Evolutionary conservation across 2,888 invertebrate species (phyloP).

Genomic region (Drosophila ezoana): DNA sequence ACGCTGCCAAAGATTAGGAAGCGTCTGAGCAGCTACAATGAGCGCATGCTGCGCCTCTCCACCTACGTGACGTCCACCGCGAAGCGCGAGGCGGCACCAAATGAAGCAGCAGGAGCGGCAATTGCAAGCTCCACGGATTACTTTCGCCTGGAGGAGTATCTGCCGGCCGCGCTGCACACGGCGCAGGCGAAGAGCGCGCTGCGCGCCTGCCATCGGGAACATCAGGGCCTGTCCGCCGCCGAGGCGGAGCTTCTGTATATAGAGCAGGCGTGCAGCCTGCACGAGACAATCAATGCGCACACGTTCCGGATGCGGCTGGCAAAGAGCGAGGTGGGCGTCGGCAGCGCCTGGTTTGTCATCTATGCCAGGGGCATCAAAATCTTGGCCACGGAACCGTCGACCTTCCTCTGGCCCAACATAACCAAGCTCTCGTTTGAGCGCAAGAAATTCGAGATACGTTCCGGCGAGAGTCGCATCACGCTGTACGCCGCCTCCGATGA

Average conservation of each 20-base stretch:
- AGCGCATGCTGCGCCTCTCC: constrained; percentile 78
- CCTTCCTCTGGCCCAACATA: constrained; percentile 98
- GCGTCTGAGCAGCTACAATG: constrained; percentile 75
- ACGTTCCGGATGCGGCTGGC: constrained; percentile 92
- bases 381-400: constrained; percentile 89
- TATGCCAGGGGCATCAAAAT: constrained; percentile 97
- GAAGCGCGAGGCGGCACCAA: constrained; percentile 12
- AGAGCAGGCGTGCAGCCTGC: constrained; percentile 92
- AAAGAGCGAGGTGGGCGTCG: constrained; percentile 90
- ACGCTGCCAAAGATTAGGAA: constrained; percentile 82
- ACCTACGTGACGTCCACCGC: constrained; percentile 72
- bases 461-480: constrained; percentile 94
- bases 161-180: constrained; percentile 89
- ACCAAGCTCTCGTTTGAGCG: constrained; percentile 98
- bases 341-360: constrained; percentile 95
- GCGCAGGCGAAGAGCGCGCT: constrained; percentile 86
- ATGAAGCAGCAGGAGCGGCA: constrained; percentile 32
- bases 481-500: constrained; percentile 96
- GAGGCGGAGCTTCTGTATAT: constrained; percentile 96
- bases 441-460: constrained; percentile 98
- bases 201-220: constrained; percentile 92
- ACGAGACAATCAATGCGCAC: constrained; percentile 96
- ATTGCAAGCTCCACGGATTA: constrained; percentile 83
- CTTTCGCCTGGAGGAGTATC: constrained; percentile 94
- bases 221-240: constrained; percentile 90